Conservation (phyloP, 2,797 vertebrate genomes). For the Smutsia temminckii region DNA sequence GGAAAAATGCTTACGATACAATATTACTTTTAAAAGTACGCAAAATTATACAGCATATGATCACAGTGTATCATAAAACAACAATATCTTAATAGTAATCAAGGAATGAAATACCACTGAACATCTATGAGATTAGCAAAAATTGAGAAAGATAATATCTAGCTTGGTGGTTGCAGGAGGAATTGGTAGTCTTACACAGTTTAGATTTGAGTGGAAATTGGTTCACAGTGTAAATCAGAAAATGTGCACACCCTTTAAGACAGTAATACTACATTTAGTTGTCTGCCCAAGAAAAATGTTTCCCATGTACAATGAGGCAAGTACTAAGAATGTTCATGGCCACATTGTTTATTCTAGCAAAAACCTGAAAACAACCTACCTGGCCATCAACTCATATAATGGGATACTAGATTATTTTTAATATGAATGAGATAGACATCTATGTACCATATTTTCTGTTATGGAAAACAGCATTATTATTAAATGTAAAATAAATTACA, state of each 20-base stretch:
- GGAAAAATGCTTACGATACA: neutral
- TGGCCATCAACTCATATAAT: neutral
- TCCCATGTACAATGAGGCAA: neutral
- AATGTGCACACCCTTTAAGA: neutral
- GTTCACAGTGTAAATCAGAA: neutral
- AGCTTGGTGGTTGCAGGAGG: neutral
- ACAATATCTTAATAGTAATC: neutral
- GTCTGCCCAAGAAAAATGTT: neutral
- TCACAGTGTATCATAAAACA: neutral
- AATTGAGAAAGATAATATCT: neutral
- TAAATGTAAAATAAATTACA: slow-evolving; percentile 4
- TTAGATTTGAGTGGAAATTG: neutral
- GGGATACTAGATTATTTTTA: neutral
- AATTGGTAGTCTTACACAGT: neutral
- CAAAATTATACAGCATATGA: neutral
- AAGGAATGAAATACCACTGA: neutral
- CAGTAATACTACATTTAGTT: neutral
- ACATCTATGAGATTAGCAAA: neutral
- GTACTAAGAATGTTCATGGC: neutral
- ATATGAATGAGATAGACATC: neutral
- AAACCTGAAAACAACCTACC: neutral
- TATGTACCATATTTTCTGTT: neutral
- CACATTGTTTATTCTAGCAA: neutral
- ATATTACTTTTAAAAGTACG: neutral
- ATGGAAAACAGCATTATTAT: neutral